phyloP scores from a whole-genome alignment of 1,140 invertebrate genomes.

The Bombus polaris region DNA sequence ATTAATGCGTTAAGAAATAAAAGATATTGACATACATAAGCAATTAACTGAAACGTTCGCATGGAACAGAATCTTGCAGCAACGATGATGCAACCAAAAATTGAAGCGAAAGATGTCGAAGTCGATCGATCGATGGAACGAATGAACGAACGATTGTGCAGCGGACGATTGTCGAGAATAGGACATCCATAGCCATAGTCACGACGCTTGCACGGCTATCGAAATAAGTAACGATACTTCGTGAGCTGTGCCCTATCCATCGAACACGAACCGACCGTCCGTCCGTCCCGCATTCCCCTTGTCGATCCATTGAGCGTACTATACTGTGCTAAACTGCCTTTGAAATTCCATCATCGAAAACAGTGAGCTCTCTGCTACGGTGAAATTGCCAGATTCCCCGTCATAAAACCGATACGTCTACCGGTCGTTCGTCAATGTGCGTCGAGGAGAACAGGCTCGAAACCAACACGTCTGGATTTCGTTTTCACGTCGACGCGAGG shows the following conservation, averaged over 20 bases:
- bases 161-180: conserved; percentile 3
- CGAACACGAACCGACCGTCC: neutral
- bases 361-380: neutral
- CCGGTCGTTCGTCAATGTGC: neutral
- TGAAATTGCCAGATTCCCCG: conserved; percentile 27
- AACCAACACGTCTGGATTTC: conserved; percentile 28
- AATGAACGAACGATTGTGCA: neutral
- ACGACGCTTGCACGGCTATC: conserved; percentile 7
- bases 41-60: too few relatives aligned
- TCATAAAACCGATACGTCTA: conserved; percentile 43
- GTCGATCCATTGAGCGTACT: neutral
- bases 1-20: too few relatives aligned
- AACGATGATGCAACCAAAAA: neutral
- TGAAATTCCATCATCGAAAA: conserved; percentile 35
- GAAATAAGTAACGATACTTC: conserved; percentile 33
- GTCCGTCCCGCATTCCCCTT: too few relatives aligned
- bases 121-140: conserved; percentile 21
- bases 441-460: neutral
- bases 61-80: too few relatives aligned
- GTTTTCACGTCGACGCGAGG: conserved; percentile 5
- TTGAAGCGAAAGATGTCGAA: conserved; percentile 8
- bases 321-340: neutral
- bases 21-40: too few relatives aligned
- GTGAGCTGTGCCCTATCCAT: conserved; percentile 4
- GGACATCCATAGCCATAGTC: neutral